Evolutionary conservation across 2,888 invertebrate genomes (phyloP), one percentile per base, ranked within the genome.

Genomic region (Eristalis arbustorum): DNA sequence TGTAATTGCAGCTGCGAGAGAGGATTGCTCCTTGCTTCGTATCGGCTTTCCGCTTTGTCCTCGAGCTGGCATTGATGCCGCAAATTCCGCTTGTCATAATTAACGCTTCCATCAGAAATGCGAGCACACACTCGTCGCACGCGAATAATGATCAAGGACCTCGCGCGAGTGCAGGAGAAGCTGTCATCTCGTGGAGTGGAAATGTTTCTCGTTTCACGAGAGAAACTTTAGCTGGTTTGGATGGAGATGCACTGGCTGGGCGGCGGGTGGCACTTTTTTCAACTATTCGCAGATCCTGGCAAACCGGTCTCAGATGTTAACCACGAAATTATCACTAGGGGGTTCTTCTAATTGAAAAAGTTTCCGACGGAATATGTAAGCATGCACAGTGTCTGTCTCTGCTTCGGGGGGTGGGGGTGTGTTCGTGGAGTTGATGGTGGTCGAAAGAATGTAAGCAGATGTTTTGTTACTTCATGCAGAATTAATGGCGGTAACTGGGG

Each of bases 291-390:
- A 10, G 59, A 25, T 59, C 22, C 34, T 14, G n/a, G 37, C 57
- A 22, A 31, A 3, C 23, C 5, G 57, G 77, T 64, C 56, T 63
- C 67, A 77, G 69, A 77, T 56, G 77, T 56, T 69, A 77, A 77
- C 62, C 77, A 57, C 67, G 22, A 77, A 69, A 77, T 77, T 69
- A 63, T 69, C 69, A 14, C 62, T 42, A 10, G 61, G 18, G 63
- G 56, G 49, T 63, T 69, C 63, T 63, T 69, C 63, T 77, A 77
- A 77, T 77, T 77, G 68, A 77, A 77, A 77, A 77, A 77, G 57
- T 77, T 77, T 40, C 42, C 63, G 23, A 25, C 23, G 59, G 14
- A 25, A 28, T 3, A 23, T 25, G 59, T 25, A 59, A 59, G 25
- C 59, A 25, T 10, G 10, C 59, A n/a, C 18, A 6, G 18, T 49